A percentile compares a stretch with the other conserved stretches of the same genome.
phyloP scores from a whole-genome alignment of 2,113 vertebrate genomes.

The Gopherus flavomarginatus region DNA sequence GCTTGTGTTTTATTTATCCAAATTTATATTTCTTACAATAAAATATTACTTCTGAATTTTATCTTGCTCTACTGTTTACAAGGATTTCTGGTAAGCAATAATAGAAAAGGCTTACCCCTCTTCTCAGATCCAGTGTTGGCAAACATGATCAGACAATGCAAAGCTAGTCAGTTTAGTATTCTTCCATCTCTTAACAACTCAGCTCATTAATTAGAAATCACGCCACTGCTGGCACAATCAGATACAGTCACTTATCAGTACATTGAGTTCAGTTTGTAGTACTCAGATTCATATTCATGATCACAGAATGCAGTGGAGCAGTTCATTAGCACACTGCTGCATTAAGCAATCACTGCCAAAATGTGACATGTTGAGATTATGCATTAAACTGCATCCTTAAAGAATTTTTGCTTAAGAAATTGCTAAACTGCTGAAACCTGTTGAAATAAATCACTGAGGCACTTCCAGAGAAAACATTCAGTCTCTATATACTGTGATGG shows the following conservation, averaged over 20 bases:
- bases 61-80: not conserved
- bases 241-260: constrained; percentile 62
- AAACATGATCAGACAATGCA: not conserved
- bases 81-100: not conserved
- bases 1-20: not conserved
- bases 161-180: not conserved
- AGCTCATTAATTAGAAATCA: constrained; percentile 60
- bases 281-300: constrained; percentile 61
- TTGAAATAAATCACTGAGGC: constrained; percentile 32
- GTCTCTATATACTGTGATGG: not conserved
- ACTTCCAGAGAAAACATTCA: not conserved
- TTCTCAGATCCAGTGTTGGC: not conserved
- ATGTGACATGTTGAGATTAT: constrained; percentile 49
- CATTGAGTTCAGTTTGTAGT: constrained; percentile 66
- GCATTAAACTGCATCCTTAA: constrained; percentile 39
- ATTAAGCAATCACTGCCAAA: constrained; percentile 61
- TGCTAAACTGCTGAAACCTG: not conserved
- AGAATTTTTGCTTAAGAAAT: constrained; percentile 38
- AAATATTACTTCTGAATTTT: not conserved
- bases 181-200: constrained; percentile 49
- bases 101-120: not conserved
- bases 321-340: constrained; percentile 58
- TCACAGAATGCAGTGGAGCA: constrained; percentile 60
- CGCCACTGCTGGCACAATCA: constrained; percentile 54
- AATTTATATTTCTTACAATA: not conserved